Conservation (phyloP, 2,888 invertebrate genomes). For the Conistra vaccinii region DNA sequence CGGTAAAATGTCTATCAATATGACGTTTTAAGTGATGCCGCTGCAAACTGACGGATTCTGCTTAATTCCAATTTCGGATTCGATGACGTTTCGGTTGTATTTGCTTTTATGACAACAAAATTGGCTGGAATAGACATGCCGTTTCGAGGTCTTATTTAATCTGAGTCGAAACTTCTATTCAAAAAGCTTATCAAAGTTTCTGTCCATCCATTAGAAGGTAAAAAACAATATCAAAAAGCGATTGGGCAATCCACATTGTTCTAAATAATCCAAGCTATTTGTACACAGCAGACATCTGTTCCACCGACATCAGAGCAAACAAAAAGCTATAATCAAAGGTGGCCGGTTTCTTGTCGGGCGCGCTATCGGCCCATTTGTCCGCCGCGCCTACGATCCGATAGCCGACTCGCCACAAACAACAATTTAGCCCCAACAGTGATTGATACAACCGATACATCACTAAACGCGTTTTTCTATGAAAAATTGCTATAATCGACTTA, state of each 20-base stretch:
- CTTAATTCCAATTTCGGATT: slow-evolving; percentile 59
- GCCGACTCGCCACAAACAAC: slow-evolving; percentile 81
- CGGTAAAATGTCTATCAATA: slow-evolving; percentile 76
- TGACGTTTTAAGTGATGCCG: slow-evolving; percentile 74
- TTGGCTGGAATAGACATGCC: slow-evolving; percentile 30
- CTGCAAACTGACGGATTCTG: slow-evolving; percentile 52
- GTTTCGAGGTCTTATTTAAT: slow-evolving; percentile 4
- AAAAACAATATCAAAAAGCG: slow-evolving; percentile 53
- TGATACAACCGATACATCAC: slow-evolving; percentile 90
- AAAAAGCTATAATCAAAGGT: slow-evolving; percentile 71
- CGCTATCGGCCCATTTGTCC: slow-evolving; percentile 78
- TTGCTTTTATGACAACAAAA: slow-evolving; percentile 54
- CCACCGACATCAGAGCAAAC: slow-evolving; percentile 59
- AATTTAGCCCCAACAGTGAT: slow-evolving; percentile 88
- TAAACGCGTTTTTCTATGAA: slow-evolving; percentile 91
- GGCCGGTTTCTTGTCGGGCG: slow-evolving; percentile 64
- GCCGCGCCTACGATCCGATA: slow-evolving; percentile 81
- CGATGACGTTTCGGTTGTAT: slow-evolving; percentile 46
- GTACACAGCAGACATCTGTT: slow-evolving; percentile 67
- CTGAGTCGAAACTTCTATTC: not conserved
- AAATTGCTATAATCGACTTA: slow-evolving; percentile 91
- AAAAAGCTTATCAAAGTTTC: slow-evolving; percentile 18
- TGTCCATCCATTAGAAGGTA: slow-evolving; percentile 13
- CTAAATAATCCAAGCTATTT: slow-evolving; percentile 63
- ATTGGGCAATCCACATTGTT: slow-evolving; percentile 63